Percentiles rank a stretch among this genome's conserved stretches.
These are phyloP conservation scores for Spialia ferax DNA, from an alignment of 2,888 invertebrate genomes.

Conservation along the genomic window DNA sequence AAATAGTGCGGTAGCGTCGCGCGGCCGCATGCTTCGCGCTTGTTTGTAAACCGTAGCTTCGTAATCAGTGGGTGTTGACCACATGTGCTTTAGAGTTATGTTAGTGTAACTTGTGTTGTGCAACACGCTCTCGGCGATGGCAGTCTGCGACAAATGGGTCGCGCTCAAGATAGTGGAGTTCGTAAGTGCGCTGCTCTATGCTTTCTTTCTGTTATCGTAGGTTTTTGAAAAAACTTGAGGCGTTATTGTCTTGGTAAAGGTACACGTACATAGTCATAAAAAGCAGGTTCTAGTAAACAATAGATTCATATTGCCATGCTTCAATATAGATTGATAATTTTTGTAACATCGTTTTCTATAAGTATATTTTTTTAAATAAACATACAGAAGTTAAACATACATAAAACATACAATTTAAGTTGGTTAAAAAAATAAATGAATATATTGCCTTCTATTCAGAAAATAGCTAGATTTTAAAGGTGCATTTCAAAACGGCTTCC, in stretches of 20 bases:
- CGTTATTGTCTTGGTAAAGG: too few species aligned
- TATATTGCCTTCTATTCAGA: too few species aligned
- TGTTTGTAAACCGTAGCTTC: constrained; percentile 12
- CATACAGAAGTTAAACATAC: too few species aligned
- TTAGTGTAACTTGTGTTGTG: constrained; percentile 45
- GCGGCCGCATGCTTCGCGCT: constrained; percentile 61
- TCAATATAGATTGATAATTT: too few species aligned
- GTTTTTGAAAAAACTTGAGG: not conserved
- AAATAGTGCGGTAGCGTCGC: constrained; percentile 64
- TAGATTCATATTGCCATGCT: not conserved
- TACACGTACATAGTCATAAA: not conserved
- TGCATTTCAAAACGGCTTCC: too few species aligned
- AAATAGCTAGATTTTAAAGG: too few species aligned
- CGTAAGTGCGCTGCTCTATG: constrained; percentile 63
- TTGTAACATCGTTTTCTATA: too few species aligned
- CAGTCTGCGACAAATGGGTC: constrained; percentile 85
- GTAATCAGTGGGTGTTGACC: not conserved
- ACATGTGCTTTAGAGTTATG: constrained; percentile 30
- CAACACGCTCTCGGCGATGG: constrained; percentile 62
- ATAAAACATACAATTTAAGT: too few species aligned
- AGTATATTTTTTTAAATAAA: too few species aligned
- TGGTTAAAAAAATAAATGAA: too few species aligned
- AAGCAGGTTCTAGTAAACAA: not conserved
- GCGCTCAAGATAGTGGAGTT: constrained; percentile 84
- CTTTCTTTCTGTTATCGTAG: not conserved